Conservation (phyloP, 2,113 vertebrate species). For the Diadophis punctatus region DNA sequence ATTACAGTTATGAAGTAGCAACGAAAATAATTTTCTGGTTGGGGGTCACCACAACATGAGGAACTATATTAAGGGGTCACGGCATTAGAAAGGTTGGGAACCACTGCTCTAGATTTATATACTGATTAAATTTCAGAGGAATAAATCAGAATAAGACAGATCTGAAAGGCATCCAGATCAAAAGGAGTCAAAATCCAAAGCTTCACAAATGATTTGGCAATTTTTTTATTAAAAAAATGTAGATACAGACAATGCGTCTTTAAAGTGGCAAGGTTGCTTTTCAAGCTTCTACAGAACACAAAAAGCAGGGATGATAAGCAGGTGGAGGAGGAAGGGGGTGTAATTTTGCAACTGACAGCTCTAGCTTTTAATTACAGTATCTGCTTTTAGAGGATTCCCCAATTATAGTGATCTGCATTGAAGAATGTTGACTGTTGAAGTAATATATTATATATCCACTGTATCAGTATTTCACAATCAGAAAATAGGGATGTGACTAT, state of each 20-base stretch:
- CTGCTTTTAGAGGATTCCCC: not conserved
- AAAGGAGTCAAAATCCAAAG: not conserved
- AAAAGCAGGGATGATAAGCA: not conserved
- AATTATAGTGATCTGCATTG: not conserved
- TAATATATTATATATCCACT: not conserved
- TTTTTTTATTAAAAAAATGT: not conserved
- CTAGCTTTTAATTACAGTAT: not conserved
- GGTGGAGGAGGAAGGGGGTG: not conserved
- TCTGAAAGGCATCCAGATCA: not conserved
- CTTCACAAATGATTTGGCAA: not conserved
- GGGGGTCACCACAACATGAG: too few species aligned
- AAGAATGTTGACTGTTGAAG: not conserved
- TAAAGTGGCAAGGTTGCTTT: not conserved
- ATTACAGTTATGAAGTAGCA: too few species aligned
- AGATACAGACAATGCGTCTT: not conserved
- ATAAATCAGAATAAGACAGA: not conserved
- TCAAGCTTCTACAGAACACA: not conserved
- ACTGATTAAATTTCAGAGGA: not conserved
- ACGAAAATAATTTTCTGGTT: too few species aligned
- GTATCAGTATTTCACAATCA: not conserved
- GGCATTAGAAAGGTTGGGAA: too few species aligned
- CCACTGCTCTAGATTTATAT: not conserved
- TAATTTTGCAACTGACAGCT: not conserved
- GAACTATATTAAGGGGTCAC: too few species aligned
- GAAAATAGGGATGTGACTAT: not conserved